These are phyloP conservation scores for Eupithecia centaureata DNA, from an alignment of 2,888 invertebrate species.

Conservation along the genomic window DNA sequence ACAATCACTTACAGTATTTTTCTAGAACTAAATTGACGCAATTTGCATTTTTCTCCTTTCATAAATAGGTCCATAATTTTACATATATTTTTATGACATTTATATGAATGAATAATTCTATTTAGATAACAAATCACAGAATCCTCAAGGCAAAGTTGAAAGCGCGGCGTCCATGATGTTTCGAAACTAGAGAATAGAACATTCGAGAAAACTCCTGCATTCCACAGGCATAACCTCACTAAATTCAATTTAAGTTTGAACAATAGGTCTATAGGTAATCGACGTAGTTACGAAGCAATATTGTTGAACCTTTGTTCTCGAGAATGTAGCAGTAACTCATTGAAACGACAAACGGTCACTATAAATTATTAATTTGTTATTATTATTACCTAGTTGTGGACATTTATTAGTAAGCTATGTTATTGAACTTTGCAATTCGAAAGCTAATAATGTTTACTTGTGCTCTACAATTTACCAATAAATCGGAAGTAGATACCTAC, in stretches of 20 bases:
- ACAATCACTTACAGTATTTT: neutral
- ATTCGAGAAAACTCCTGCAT: slow-evolving; percentile 30
- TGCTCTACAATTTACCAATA: neutral
- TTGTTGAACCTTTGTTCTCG: slow-evolving; percentile 35
- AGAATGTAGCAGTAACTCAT: slow-evolving; percentile 41
- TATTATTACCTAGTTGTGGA: slow-evolving; percentile 30
- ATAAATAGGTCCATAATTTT: neutral
- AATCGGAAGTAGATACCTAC: too few relatives aligned
- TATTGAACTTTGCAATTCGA: slow-evolving; percentile 29
- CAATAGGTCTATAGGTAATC: slow-evolving; percentile 37
- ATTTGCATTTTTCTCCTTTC: neutral
- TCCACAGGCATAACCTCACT: slow-evolving; percentile 27
- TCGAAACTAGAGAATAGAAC: slow-evolving; percentile 16
- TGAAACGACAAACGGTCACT: slow-evolving; percentile 38
- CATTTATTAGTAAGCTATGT: slow-evolving; percentile 29
- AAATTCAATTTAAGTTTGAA: slow-evolving; percentile 39
- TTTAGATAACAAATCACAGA: neutral
- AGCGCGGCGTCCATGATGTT: slow-evolving; percentile 6
- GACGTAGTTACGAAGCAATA: slow-evolving; percentile 38
- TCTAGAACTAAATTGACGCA: neutral
- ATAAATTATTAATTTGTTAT: slow-evolving; percentile 45
- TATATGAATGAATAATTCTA: too few relatives aligned
- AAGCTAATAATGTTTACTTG: neutral
- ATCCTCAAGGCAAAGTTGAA: neutral
- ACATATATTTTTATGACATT: too few relatives aligned